phyloP scores from a whole-genome alignment of 2,797 vertebrate species.

The Botia almorhae region DNA sequence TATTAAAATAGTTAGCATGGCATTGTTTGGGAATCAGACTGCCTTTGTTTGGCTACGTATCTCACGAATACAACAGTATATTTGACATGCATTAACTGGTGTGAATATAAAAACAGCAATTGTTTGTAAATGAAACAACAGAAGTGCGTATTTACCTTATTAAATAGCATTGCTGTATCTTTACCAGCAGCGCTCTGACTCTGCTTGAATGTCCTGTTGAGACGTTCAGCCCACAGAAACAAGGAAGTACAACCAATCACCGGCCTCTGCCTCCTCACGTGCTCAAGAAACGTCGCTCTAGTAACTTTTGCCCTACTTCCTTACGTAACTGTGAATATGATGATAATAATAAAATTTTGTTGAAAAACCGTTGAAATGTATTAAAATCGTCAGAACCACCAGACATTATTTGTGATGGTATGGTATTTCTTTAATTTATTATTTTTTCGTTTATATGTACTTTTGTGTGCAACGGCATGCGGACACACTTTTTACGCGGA shows the following conservation, averaged over 20 bases:
- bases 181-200: too few species aligned
- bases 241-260: constrained; percentile 65
- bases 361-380: too few species aligned
- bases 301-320: constrained; percentile 71
- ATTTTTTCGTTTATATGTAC: too few species aligned
- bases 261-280: constrained; percentile 53
- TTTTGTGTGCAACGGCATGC: too few species aligned
- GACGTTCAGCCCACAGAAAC: constrained; percentile 11
- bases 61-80: neutral
- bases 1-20: too few species aligned
- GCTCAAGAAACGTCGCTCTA: accelerated
- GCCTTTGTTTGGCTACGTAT: neutral
- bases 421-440: too few species aligned
- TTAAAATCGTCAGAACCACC: too few species aligned
- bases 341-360: too few species aligned
- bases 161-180: constrained; percentile 67
- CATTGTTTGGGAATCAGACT: neutral
- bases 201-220: neutral
- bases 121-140: too few species aligned
- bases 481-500: too few species aligned
- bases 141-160: constrained; percentile 65
- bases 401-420: too few species aligned
- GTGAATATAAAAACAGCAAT: neutral
- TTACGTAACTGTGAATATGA: constrained; percentile 43
- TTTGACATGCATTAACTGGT: neutral